phyloP scores from a whole-genome alignment of 35 echinoderm and acorn worm genomes.

The Holothuria glaberrima region DNA sequence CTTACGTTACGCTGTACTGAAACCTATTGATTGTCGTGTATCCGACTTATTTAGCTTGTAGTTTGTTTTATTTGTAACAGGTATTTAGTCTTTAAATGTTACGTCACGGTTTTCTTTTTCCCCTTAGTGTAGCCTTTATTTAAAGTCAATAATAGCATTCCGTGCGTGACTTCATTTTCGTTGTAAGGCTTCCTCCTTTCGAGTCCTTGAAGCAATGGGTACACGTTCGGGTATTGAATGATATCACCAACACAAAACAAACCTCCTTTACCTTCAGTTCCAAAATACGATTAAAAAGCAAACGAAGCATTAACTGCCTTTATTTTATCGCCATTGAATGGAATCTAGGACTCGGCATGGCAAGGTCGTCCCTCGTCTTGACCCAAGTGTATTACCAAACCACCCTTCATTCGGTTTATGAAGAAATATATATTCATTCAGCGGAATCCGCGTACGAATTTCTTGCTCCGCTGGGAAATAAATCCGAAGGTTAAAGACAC shows the following conservation, averaged over 20 bases:
- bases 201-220: constrained; percentile 32
- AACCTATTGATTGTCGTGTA: too few species aligned
- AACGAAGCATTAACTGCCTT: constrained; percentile 13
- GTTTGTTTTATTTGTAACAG: too few species aligned
- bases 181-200: background rate
- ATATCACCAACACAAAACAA: too few species aligned
- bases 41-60: too few species aligned
- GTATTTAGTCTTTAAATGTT: too few species aligned
- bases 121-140: too few species aligned
- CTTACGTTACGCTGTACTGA: too few species aligned
- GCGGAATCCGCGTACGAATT: constrained; percentile 42
- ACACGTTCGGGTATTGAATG: constrained; percentile 14
- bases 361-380: constrained; percentile 28
- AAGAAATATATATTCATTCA: constrained; percentile 54
- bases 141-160: too few species aligned
- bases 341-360: constrained; percentile 45
- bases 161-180: too few species aligned
- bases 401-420: constrained; percentile 44
- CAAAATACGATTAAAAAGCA: constrained; percentile 18
- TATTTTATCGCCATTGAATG: background rate
- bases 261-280: too few species aligned
- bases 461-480: constrained; percentile 52
- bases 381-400: constrained; percentile 45
- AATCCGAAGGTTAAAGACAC: constrained; percentile 51
- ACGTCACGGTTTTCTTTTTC: too few species aligned